These are phyloP conservation scores for Leistus spinibarbis DNA, from an alignment of 2,888 invertebrate genomes.

Conservation along the genomic window DNA sequence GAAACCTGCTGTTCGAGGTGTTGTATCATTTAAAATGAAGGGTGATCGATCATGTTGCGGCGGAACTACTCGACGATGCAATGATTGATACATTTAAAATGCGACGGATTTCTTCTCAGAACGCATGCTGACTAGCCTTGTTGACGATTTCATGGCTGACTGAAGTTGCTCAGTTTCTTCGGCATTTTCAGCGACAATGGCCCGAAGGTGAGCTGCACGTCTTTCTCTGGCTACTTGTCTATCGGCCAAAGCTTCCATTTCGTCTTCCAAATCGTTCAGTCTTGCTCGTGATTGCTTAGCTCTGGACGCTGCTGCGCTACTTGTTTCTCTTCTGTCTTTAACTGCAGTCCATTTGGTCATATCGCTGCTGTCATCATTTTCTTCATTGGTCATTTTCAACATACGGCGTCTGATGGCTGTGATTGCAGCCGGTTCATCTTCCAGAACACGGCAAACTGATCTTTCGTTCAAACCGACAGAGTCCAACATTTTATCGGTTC, in stretches of 20 bases:
- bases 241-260: slow-evolving; percentile 74
- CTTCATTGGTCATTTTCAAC: slow-evolving; percentile 48
- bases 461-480: slow-evolving; percentile 67
- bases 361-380: slow-evolving; percentile 45
- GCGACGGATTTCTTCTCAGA: slow-evolving; percentile 55
- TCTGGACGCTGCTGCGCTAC: slow-evolving; percentile 66
- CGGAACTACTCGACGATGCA: slow-evolving; percentile 3
- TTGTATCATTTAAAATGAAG: slow-evolving; percentile 8
- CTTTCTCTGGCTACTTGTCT: slow-evolving; percentile 73
- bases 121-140: slow-evolving; percentile 41
- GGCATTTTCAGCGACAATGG: slow-evolving; percentile 67
- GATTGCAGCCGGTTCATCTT: slow-evolving; percentile 52
- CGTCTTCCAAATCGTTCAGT: slow-evolving; percentile 73
- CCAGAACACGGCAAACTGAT: slow-evolving; percentile 57
- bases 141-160: slow-evolving; percentile 41
- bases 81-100: slow-evolving; percentile 48
- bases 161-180: slow-evolving; percentile 56
- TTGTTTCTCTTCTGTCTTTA: slow-evolving; percentile 55
- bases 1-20: slow-evolving; percentile 33
- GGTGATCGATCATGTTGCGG: slow-evolving; percentile 7
- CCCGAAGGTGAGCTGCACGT: slow-evolving; percentile 71
- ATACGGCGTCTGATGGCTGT: slow-evolving; percentile 57
- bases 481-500: slow-evolving; percentile 70
- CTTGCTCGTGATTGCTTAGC: slow-evolving; percentile 72
- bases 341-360: slow-evolving; percentile 72